phyloP scores from a whole-genome alignment of 2,888 invertebrate species.

The Lasiommata megera region DNA sequence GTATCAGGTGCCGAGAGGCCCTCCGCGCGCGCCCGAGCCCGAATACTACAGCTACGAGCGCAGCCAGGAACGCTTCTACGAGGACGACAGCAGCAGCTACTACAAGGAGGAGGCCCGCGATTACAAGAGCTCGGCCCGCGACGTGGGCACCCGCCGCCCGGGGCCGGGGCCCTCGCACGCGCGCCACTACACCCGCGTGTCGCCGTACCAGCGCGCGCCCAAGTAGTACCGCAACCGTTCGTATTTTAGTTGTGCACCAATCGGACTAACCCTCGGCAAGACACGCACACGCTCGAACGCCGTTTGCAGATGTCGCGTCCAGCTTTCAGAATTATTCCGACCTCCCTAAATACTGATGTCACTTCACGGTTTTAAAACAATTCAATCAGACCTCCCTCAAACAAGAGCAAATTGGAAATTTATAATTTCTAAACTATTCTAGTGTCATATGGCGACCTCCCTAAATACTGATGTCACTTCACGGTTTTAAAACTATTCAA shows the following conservation, averaged over 20 bases:
- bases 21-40: conserved; percentile 83
- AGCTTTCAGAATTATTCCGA: too few species aligned
- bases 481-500: too few species aligned
- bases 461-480: too few species aligned
- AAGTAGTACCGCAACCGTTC: conserved; percentile 50
- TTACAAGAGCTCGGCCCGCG: conserved; percentile 60
- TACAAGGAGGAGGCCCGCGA: conserved; percentile 56
- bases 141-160: conserved; percentile 63
- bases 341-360: too few species aligned
- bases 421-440: too few species aligned
- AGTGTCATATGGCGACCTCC: too few species aligned
- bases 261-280: neutral
- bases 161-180: conserved; percentile 36
- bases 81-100: conserved; percentile 59
- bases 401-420: too few species aligned
- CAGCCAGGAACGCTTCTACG: conserved; percentile 66
- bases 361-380: too few species aligned
- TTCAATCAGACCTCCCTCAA: too few species aligned
- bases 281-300: too few species aligned
- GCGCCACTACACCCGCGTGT: conserved; percentile 47
- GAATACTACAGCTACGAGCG: conserved; percentile 85
- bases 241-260: conserved; percentile 32
- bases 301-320: too few species aligned
- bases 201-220: conserved; percentile 66
- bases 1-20: conserved; percentile 39